phyloP scores from a whole-genome alignment of 2,888 invertebrate genomes.

The Athetis lepigone region DNA sequence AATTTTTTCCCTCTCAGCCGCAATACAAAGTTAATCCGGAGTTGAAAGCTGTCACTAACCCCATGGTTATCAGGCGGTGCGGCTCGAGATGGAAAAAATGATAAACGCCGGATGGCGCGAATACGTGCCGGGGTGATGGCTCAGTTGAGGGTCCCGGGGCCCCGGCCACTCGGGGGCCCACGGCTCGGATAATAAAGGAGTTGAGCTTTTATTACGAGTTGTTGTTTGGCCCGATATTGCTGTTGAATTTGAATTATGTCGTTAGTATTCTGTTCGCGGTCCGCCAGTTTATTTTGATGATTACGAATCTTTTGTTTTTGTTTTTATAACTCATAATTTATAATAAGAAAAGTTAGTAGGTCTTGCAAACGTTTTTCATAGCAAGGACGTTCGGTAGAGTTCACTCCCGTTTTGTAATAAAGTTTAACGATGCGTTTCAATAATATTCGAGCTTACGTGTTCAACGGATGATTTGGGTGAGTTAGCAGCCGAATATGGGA shows the following conservation, averaged over 20 bases:
- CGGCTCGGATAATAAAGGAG: slow-evolving; percentile 64
- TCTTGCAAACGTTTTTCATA: slow-evolving; percentile 24
- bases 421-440: slow-evolving; percentile 46
- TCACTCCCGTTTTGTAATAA: slow-evolving; percentile 21
- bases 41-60: slow-evolving; percentile 84
- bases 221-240: slow-evolving; percentile 64
- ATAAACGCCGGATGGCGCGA: slow-evolving; percentile 78
- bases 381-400: slow-evolving; percentile 13
- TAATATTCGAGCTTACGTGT: slow-evolving; percentile 49
- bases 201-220: slow-evolving; percentile 66
- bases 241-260: slow-evolving; percentile 65
- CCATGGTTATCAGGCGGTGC: slow-evolving; percentile 73
- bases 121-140: slow-evolving; percentile 67
- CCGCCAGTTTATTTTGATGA: slow-evolving; percentile 62
- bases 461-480: slow-evolving; percentile 52
- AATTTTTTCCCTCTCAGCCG: slow-evolving; percentile 78
- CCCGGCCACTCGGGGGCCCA: slow-evolving; percentile 32
- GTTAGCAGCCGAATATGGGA: slow-evolving; percentile 70
- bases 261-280: slow-evolving; percentile 61
- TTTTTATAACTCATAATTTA: slow-evolving; percentile 49
- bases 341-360: slow-evolving; percentile 38
- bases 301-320: slow-evolving; percentile 60
- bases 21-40: slow-evolving; percentile 83
- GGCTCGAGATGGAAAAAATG: slow-evolving; percentile 82
- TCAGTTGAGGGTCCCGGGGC: slow-evolving; percentile 45